Evolutionary conservation across 2,113 vertebrate species (phyloP).

Genomic region (Orcinus orca): DNA sequence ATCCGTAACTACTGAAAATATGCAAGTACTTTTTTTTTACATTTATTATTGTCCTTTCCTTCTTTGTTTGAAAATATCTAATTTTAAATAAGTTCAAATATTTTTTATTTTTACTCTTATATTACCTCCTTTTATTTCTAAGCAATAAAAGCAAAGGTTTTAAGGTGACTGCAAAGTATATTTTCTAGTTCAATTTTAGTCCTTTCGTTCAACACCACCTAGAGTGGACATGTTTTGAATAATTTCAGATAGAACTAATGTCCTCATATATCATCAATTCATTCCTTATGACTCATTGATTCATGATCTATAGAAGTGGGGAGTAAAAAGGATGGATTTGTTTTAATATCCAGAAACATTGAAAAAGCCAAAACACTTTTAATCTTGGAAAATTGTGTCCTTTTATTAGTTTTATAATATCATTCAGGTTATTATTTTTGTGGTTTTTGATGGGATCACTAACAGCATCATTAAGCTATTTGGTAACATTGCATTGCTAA

Average conservation of each 20-base stretch:
- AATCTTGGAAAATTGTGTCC: neutral
- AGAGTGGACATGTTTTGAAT: neutral
- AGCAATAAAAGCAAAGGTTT: neutral
- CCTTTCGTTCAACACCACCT: neutral
- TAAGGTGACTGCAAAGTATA: neutral
- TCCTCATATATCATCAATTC: neutral
- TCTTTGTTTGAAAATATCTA: neutral
- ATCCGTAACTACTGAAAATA: neutral
- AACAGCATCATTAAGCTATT: neutral
- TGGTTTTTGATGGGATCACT: neutral
- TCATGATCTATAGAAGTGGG: neutral
- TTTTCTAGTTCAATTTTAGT: slow-evolving; percentile 25
- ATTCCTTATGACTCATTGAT: neutral
- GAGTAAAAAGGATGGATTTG: neutral
- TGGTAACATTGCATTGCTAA: neutral
- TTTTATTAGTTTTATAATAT: neutral
- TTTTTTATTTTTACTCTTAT: neutral
- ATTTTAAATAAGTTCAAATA: neutral
- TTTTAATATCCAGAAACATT: neutral
- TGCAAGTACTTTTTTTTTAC: neutral
- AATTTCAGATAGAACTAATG: neutral
- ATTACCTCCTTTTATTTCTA: neutral
- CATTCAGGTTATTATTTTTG: neutral
- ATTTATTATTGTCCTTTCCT: neutral
- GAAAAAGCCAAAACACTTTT: neutral